These are phyloP conservation scores for Cettia cetti DNA, from an alignment of 2,113 vertebrate species.

Conservation along the genomic window DNA sequence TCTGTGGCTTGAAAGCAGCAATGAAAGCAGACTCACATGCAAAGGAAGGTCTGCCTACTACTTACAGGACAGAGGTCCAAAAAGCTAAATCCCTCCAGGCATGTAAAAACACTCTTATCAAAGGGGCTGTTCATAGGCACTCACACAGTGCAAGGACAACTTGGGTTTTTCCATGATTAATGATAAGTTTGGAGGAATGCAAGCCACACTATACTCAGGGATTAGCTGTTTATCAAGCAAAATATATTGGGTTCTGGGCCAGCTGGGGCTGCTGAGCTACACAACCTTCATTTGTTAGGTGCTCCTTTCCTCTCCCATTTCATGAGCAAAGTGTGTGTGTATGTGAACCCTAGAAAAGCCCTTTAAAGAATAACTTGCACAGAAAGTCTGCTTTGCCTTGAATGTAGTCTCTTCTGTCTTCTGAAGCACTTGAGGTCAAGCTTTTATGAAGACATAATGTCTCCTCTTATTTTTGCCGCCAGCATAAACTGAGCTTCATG, in stretches of 20 bases:
- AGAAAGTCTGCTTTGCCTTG: constrained; percentile 26
- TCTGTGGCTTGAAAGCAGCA: background rate
- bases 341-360: constrained; percentile 11
- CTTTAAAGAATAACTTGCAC: constrained; percentile 14
- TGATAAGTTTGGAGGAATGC: constrained; percentile 65
- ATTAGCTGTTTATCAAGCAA: constrained; percentile 65
- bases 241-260: constrained; percentile 45
- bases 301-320: background rate
- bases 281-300: constrained; percentile 38
- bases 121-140: constrained; percentile 59
- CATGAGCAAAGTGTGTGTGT: background rate
- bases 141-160: constrained; percentile 25
- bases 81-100: constrained; percentile 66
- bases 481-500: background rate
- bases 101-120: constrained; percentile 66
- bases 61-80: constrained; percentile 40
- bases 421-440: background rate
- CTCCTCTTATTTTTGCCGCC: constrained; percentile 16
- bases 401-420: background rate
- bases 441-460: constrained; percentile 40
- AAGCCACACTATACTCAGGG: constrained; percentile 21
- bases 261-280: constrained; percentile 20
- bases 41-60: constrained; percentile 7
- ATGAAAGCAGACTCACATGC: constrained; percentile 48
- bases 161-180: constrained; percentile 59